Base-by-base conservation (phyloP, 2,888 invertebrate species). In the Epistrophe eligans region DNA sequence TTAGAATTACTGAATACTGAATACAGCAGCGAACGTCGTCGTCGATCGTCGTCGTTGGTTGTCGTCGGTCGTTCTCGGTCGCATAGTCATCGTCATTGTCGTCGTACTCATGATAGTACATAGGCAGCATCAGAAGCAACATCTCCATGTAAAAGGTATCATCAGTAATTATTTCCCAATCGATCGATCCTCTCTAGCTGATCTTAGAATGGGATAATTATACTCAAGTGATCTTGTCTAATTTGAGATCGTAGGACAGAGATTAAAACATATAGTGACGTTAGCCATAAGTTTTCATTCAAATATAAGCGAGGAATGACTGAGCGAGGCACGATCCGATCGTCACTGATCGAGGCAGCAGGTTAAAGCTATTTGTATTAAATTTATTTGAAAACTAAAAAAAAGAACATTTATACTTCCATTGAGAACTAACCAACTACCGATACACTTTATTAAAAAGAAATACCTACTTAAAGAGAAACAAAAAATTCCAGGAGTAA, bases 91-190 rank as follows among this genome's bases (percentile, higher is more conserved):
- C n/a, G n/a, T n/a, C 35, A 32, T 55, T 7, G 32, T n/a, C 9
- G n/a, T 58, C 17, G 17, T 24, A 24, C 2, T 58, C 38, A n/a
- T 55, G 15, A 6, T 13, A 43, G 15, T 2, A 2, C 50, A 19
- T 28, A 45, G 28, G 6, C n/a, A 45, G 45, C 38, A n/a, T n/a
- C n/a, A n/a, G n/a, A n/a, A 13, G 24, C 3, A 45, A 28, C 52
- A 9, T 38, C 17, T 50, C 38, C 19, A 40, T 70, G 9, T 24
- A 38, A 55, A 38, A 55, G 13, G 19, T 38, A 70, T 55, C 10
- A 70, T 55, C 6, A 52, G 67, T 55, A 67, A 50, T 50, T 35
- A 67, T 66, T 66, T 66, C 48, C 48, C 48, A 66, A 50, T 50
- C 66, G 66, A 48, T 50, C 66, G 66, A 50, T 66, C 24, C 19